These are phyloP conservation scores for Cryptomyrus ogoouensis DNA, from an alignment of 2,113 vertebrate species.

Conservation along the genomic window DNA sequence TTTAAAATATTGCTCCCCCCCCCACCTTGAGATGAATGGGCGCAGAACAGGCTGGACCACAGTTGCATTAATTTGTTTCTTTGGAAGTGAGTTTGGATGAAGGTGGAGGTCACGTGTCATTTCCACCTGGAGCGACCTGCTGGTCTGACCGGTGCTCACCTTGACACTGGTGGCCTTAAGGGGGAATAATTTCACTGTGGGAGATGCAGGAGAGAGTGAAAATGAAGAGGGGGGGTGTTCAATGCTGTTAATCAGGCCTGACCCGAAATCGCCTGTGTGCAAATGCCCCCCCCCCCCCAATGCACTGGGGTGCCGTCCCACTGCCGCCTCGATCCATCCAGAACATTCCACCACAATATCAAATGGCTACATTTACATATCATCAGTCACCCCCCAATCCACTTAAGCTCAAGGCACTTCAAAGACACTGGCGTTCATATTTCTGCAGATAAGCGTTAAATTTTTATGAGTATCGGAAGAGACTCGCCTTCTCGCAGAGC, in stretches of 20 bases:
- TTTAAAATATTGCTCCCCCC: background rate
- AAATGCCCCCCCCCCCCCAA: background rate
- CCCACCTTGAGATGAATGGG: background rate
- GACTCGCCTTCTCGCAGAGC: background rate
- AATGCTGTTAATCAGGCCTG: slow-evolving; percentile 47
- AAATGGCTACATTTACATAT: slow-evolving; percentile 32
- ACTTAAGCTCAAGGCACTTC: slow-evolving; percentile 20
- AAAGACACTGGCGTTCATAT: slow-evolving; percentile 28
- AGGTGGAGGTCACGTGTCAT: slow-evolving; percentile 18
- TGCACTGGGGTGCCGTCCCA: background rate
- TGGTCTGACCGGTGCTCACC: slow-evolving; percentile 47
- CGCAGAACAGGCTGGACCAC: background rate
- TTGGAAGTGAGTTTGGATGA: background rate
- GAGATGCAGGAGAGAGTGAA: too few relatives aligned
- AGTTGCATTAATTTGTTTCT: background rate
- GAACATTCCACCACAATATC: background rate
- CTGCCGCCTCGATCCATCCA: background rate
- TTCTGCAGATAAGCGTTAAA: slow-evolving; percentile 23
- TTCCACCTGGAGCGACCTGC: slow-evolving; percentile 46
- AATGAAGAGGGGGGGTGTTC: slow-evolving; percentile 11
- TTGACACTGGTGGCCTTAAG: slow-evolving; percentile 37
- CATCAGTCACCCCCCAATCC: slow-evolving; percentile 23
- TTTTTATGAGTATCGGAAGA: slow-evolving; percentile 24
- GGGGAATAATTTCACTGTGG: slow-evolving; percentile 26
- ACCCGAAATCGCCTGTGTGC: background rate